Percentiles rank a stretch among this genome's conserved stretches.
These are phyloP conservation scores for Seriola aureovittata DNA, from an alignment of 2,113 vertebrate genomes.

Conservation along the genomic window DNA sequence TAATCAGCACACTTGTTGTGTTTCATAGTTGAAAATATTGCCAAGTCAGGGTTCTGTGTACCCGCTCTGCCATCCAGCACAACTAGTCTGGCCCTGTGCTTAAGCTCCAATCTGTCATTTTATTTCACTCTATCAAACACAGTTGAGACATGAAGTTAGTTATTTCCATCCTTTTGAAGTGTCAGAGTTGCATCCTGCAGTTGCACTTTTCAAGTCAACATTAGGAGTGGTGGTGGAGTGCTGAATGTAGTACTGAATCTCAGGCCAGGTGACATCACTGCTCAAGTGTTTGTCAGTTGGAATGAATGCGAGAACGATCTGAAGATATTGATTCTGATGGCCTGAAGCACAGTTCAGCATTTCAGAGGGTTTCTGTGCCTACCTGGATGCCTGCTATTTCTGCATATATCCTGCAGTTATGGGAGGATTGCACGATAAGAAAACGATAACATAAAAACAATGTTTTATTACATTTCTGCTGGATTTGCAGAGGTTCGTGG, in stretches of 20 bases:
- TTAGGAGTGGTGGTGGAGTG: background rate
- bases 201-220: constrained; percentile 7
- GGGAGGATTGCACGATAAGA: background rate
- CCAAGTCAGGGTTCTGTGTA: constrained; percentile 43
- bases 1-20: constrained; percentile 59
- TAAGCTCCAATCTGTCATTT: constrained; percentile 43
- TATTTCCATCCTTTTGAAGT: background rate
- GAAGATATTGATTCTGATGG: background rate
- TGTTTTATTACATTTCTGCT: background rate
- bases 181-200: background rate
- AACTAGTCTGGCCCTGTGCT: constrained; percentile 28
- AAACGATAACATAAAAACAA: background rate
- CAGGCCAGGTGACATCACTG: background rate
- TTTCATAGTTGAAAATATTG: constrained; percentile 48
- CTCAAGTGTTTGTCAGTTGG: constrained; percentile 6
- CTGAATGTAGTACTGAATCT: background rate
- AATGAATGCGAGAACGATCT: background rate
- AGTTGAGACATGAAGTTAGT: background rate
- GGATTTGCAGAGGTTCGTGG: background rate
- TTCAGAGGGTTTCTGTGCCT: background rate
- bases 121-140: constrained; percentile 12
- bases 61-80: constrained; percentile 21
- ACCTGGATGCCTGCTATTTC: background rate
- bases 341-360: background rate
- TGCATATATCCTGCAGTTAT: background rate